Conservation (phyloP, 2,888 invertebrate genomes). For the Rhimphoctona megacephalus region DNA sequence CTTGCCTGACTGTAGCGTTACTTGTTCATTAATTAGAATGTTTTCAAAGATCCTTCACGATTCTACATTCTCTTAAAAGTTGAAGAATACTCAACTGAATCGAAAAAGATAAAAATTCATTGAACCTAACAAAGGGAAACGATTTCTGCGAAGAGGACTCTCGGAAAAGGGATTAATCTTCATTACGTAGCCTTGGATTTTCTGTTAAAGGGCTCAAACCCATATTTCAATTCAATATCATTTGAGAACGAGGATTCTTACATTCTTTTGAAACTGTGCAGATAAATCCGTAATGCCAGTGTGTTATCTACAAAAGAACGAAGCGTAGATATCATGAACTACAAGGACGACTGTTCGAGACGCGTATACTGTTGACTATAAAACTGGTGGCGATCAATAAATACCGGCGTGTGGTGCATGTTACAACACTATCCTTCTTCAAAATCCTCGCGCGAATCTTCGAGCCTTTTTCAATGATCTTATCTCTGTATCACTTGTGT, state of each 20-base stretch:
- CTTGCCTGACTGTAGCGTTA: background rate
- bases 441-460: conserved; percentile 21
- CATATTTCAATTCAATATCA: background rate
- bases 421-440: conserved; percentile 16
- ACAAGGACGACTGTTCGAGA: background rate
- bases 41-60: background rate
- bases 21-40: background rate
- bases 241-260: background rate
- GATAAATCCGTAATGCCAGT: background rate
- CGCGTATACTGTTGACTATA: conserved; percentile 26
- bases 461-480: conserved; percentile 17
- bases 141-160: background rate
- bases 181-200: background rate
- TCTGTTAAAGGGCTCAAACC: background rate
- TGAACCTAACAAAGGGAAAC: background rate
- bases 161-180: background rate
- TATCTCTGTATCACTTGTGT: conserved; percentile 8
- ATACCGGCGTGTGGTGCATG: conserved; percentile 40
- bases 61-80: background rate
- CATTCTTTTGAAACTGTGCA: background rate
- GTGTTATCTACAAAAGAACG: background rate
- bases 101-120: background rate
- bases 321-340: background rate
- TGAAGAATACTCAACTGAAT: background rate
- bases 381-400: conserved; percentile 55